phyloP scores from a whole-genome alignment of 2,888 invertebrate species.

The Tipula unca region DNA sequence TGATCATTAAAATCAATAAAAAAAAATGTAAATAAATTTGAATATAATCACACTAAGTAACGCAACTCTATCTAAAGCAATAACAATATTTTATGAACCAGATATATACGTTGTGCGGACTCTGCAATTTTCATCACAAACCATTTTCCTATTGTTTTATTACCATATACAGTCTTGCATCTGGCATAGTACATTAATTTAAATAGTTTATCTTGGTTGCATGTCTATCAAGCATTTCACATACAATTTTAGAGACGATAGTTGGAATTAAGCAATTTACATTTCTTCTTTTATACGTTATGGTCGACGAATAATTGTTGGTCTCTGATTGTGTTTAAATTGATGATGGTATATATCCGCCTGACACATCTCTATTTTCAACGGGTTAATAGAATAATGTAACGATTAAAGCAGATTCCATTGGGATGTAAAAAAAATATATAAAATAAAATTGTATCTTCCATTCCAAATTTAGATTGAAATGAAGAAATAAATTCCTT shows the following conservation, averaged over 20 bases:
- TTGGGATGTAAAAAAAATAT: neutral
- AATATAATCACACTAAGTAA: neutral
- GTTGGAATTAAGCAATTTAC: neutral
- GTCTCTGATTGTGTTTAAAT: neutral
- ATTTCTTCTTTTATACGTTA: neutral
- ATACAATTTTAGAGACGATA: neutral
- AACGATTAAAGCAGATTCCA: neutral
- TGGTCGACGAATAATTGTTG: too few species aligned
- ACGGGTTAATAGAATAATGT: neutral
- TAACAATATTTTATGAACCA: neutral
- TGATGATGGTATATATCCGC: neutral
- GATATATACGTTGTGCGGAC: neutral
- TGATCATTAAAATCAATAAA: neutral
- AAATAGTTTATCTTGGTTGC: neutral
- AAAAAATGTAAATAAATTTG: neutral
- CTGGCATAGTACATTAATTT: neutral
- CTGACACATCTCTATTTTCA: neutral
- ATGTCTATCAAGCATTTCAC: neutral
- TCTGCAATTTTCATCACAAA: neutral
- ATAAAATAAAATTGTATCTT: neutral
- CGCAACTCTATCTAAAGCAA: neutral
- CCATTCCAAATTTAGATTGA: neutral
- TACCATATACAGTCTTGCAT: neutral
- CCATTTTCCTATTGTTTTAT: neutral
- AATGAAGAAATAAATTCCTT: neutral